These are phyloP conservation scores for Chelon labrosus DNA, from an alignment of 2,797 vertebrate species.

Conservation along the genomic window DNA sequence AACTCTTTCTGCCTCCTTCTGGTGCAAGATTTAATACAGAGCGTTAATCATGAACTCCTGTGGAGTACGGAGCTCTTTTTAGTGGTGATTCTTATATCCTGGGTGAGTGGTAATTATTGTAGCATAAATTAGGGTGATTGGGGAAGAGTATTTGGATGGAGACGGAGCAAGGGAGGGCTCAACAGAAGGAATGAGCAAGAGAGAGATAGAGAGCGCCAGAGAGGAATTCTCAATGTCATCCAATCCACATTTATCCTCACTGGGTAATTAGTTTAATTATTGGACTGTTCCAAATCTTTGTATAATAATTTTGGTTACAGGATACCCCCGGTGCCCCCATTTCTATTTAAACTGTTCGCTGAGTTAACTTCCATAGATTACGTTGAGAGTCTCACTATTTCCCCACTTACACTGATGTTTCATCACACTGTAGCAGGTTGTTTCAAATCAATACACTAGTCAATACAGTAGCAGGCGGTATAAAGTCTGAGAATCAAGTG, in stretches of 20 bases:
- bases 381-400: slow-evolving; percentile 62
- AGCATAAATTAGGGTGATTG: slow-evolving; percentile 85
- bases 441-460: slow-evolving; percentile 72
- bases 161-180: slow-evolving; percentile 62
- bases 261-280: slow-evolving; percentile 83
- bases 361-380: slow-evolving; percentile 74
- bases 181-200: slow-evolving; percentile 49
- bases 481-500: slow-evolving; percentile 65
- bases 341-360: slow-evolving; percentile 74
- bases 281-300: slow-evolving; percentile 76
- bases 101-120: slow-evolving; percentile 83
- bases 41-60: slow-evolving; percentile 80
- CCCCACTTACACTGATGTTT: slow-evolving; percentile 67
- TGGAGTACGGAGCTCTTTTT: slow-evolving; percentile 74
- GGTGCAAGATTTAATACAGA: slow-evolving; percentile 75
- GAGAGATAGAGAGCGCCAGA: slow-evolving; percentile 57
- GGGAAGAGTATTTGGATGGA: slow-evolving; percentile 72
- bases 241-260: slow-evolving; percentile 74
- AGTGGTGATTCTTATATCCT: slow-evolving; percentile 76
- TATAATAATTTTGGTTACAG: slow-evolving; percentile 80
- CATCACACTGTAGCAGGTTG: slow-evolving; percentile 69
- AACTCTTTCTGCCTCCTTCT: slow-evolving; percentile 65
- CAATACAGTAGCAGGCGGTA: slow-evolving; percentile 64
- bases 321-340: slow-evolving; percentile 69
- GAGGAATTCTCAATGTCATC: slow-evolving; percentile 78